Evolutionary conservation across 1,140 invertebrate genomes (phyloP), one percentile per base, ranked within the genome.

Genomic region (Brachionus koreanus): DNA sequence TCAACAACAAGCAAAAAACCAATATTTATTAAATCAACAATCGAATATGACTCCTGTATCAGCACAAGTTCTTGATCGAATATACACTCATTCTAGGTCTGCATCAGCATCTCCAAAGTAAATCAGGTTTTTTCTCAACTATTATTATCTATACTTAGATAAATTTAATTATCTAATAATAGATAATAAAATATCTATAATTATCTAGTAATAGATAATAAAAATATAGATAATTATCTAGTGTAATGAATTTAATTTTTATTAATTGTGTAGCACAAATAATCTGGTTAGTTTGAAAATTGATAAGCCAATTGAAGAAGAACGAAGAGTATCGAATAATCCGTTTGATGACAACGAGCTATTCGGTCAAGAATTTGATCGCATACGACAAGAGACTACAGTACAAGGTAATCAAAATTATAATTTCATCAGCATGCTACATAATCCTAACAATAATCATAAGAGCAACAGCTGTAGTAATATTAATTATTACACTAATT

Each of bases 331-430:
- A 4, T 77, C 74, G n/a, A 77, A 77, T n/a, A 52, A 77, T 52
- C 74, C 74, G 13, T 61, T 77, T 10, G 52, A 77, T 49, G 74
- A 77, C 25, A 77, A 77, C 16, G 74, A 77, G 25, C 37, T 77
- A 29, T 77, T 77, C 46, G 74, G 74, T 77, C 74, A 57, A n/a
- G 74, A 77, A 42, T 77, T 77, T 61, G 74, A 77, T 29, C 39
- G 33, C 7, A 77, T 77, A 33, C 43, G 74, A 2, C 74, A 77
- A 6, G 74, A 52, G 46, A 37, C 65, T 7, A 39, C 65, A 16
- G 37, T 23, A 19, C 65, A 69, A 69, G 65, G 74, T 77, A 61
- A 77, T 42, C 46, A 52, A 77, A 57, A 29, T 61, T 77, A 52
- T 77, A 52, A 77, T 61, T 57, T 33, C n/a, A n/a, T n/a, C 43